Base-by-base conservation (phyloP, 2,113 vertebrate species). In the Myrmophylax atrothorax region DNA sequence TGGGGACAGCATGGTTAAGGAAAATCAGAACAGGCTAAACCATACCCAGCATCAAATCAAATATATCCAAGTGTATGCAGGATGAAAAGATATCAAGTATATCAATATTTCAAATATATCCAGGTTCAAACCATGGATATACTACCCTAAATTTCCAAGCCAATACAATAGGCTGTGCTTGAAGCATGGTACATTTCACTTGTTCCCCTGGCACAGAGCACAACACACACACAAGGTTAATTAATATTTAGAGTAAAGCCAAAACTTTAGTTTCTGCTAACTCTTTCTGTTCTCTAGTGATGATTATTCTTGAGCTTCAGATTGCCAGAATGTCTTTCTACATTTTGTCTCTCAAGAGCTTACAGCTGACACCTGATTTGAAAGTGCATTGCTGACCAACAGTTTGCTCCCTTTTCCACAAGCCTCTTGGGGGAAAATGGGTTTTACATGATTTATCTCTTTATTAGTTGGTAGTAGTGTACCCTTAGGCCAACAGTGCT, bases 11-110 rank as follows among this genome's bases (percentile, higher is more conserved):
- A 7, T 14, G 47, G 47, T 5, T 14, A 58, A 74, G 26, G 46
- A 14, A 40, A 47, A 64, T 46, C 44, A 44, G 70, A 70, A 59
- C 15, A 15, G 6, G 3, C 42, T 23, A 14, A 76, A 12, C 33
- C 14, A 0, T 10, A 10, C 4, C 25, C 25, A 24, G 29, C 24
- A 20, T 37, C 18, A 28, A 46, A n/a, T 15, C 0, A n/a, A 82
- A 75, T 38, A 20, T 14, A 46, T 38, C 33, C 26, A 59, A 24
- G 18, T 37, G 23, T 42, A 49, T 42, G 2, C 40, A 49, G 20
- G 35, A 52, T 59, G 52, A 89, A 52, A 44, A 37, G 37, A 6
- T 37, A 33, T 44, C 14, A 66, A 37, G 1, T 44, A 13, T 44
- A 46, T 67, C 23, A 52, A 12, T 46, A 44, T 59, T 24, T 44